Percentiles rank a stretch among this genome's conserved stretches.
These are phyloP conservation scores for Formica exsecta DNA, from an alignment of 1,140 invertebrate species.

Conservation along the genomic window DNA sequence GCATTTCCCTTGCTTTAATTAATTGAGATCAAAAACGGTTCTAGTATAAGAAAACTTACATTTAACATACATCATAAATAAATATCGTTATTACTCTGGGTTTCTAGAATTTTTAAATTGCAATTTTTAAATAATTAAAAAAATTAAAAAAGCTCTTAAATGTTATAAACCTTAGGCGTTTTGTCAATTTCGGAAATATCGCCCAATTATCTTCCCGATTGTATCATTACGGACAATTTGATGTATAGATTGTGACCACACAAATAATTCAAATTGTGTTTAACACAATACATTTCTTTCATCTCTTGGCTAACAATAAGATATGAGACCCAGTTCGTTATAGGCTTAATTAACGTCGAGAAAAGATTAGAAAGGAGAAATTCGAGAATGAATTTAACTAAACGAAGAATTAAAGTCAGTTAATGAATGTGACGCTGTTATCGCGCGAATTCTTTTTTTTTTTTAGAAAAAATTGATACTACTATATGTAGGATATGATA, in stretches of 20 bases:
- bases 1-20: background rate
- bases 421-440: conserved; percentile 24
- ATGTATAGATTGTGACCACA: background rate
- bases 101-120: background rate
- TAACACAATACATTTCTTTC: conserved; percentile 12
- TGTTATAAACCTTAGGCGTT: background rate
- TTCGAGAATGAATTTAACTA: conserved; percentile 11
- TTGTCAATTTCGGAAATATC: background rate
- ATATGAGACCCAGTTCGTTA: conserved; percentile 5
- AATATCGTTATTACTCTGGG: background rate
- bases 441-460: background rate
- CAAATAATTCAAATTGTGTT: conserved; percentile 5
- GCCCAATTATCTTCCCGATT: too few relatives aligned
- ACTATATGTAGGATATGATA: background rate
- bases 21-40: background rate
- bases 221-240: too few relatives aligned
- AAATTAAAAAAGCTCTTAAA: background rate
- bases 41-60: background rate
- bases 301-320: background rate
- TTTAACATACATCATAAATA: background rate
- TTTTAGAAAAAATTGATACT: conserved; percentile 6
- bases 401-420: background rate
- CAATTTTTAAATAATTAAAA: background rate
- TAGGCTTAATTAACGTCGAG: conserved; percentile 12
- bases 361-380: conserved; percentile 3